Conservation (phyloP, 2,797 vertebrate genomes). For the Perodicticus potto region DNA sequence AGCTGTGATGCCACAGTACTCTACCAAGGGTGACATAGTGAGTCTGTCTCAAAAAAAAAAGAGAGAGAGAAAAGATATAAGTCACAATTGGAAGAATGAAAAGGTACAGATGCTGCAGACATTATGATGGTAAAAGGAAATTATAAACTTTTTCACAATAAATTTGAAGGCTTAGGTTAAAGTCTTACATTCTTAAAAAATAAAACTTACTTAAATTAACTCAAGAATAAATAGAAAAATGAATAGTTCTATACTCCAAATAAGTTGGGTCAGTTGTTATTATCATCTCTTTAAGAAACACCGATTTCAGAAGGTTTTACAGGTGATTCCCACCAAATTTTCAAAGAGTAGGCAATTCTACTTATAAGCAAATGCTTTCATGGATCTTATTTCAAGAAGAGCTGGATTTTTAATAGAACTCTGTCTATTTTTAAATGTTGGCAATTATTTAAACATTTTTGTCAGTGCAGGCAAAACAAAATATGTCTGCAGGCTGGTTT, state of each 20-base stretch:
- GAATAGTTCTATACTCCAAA: not conserved
- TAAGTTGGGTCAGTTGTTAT: not conserved
- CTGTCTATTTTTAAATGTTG: constrained; percentile 69
- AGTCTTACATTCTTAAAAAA: not conserved
- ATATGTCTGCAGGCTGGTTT: constrained; percentile 45
- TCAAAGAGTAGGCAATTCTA: not conserved
- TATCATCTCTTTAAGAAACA: constrained; percentile 24
- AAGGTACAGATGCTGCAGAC: not conserved
- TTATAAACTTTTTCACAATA: not conserved
- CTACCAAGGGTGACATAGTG: no score
- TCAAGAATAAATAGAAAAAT: constrained; percentile 1
- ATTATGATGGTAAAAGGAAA: not conserved
- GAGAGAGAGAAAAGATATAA: not conserved
- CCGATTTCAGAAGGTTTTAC: constrained; percentile 23
- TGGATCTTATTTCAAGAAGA: constrained; percentile 50
- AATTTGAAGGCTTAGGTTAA: constrained; percentile 33
- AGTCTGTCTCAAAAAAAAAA: no score
- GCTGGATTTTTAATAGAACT: constrained; percentile 59
- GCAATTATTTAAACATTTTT: constrained; percentile 64
- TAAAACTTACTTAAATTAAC: not conserved
- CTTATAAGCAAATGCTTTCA: constrained; percentile 28
- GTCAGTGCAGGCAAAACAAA: constrained; percentile 70
- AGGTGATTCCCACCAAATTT: not conserved
- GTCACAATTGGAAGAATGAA: not conserved
- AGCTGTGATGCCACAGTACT: no score